phyloP scores from a whole-genome alignment of 2,113 vertebrate genomes.

The Drymodes brunneopygia region DNA sequence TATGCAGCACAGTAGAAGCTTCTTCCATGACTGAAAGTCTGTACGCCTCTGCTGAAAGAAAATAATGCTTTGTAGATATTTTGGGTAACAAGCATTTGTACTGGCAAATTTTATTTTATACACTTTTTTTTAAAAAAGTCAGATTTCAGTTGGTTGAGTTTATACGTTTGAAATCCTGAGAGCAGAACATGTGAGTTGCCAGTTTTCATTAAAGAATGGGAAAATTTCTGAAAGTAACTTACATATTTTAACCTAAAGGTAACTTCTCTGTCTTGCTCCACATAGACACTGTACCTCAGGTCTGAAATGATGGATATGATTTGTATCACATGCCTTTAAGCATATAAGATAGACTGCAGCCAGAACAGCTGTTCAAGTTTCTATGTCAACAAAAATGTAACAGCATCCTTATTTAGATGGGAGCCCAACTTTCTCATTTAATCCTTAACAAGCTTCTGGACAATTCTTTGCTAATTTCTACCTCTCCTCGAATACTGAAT shows the following conservation, averaged over 20 bases:
- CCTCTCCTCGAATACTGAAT: not conserved
- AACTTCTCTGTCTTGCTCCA: not conserved
- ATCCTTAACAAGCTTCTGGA: not conserved
- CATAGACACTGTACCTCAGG: not conserved
- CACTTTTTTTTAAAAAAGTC: not conserved
- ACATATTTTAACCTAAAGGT: not conserved
- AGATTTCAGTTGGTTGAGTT: not conserved
- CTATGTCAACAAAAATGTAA: not conserved
- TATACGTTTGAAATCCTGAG: not conserved
- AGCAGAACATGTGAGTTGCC: not conserved
- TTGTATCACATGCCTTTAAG: not conserved
- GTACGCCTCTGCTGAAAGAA: not conserved
- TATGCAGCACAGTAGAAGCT: accelerated
- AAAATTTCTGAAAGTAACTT: not conserved
- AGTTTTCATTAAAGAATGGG: not conserved
- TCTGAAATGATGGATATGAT: not conserved
- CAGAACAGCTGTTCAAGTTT: not conserved
- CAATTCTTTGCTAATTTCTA: not conserved
- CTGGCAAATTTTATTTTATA: not conserved
- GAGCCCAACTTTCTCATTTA: not conserved
- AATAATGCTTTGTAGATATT: not conserved
- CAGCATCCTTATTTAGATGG: not conserved
- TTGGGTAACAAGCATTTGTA: not conserved
- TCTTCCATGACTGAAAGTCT: not conserved
- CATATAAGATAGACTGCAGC: not conserved